Percentiles rank a stretch among this genome's conserved stretches.
Conservation (phyloP, 1,140 invertebrate species). For the Venturia canescens region DNA sequence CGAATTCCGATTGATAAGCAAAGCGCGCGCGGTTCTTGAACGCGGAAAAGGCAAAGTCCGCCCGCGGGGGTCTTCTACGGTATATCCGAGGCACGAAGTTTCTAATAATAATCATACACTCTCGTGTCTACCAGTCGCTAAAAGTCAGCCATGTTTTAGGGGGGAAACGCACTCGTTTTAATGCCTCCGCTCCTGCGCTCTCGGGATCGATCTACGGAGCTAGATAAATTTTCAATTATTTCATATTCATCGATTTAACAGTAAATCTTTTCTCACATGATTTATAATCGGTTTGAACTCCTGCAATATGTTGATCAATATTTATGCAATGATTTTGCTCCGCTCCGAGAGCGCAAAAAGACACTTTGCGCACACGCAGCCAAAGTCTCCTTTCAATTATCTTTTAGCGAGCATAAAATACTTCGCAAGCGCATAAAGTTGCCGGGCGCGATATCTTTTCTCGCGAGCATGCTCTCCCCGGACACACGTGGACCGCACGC, state of each 20-base stretch:
- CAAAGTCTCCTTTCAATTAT: constrained; percentile 25
- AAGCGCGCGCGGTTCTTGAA: constrained; percentile 63
- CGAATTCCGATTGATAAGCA: constrained; percentile 66
- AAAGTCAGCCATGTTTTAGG: background rate
- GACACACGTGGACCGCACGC: constrained; percentile 40
- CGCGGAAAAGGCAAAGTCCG: constrained; percentile 56
- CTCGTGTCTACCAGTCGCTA: background rate
- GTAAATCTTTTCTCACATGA: constrained; percentile 25
- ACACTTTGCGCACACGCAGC: background rate
- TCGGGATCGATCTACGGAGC: background rate
- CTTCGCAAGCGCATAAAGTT: background rate
- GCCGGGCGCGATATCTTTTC: constrained; percentile 1
- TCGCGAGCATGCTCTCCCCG: background rate
- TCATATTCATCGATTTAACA: constrained; percentile 10
- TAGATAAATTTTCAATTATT: constrained; percentile 38
- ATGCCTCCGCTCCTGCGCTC: background rate
- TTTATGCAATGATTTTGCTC: background rate
- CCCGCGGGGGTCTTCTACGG: constrained; percentile 46
- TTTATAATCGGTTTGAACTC: background rate
- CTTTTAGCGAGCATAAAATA: background rate
- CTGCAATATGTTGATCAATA: background rate
- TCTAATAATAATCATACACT: background rate
- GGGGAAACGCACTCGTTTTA: background rate
- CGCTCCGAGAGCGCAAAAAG: background rate
- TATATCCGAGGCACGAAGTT: background rate